A percentile compares a stretch with the other conserved stretches of the same genome.
These are phyloP conservation scores for Acanthococcus lagerstroemiae DNA, from an alignment of 2,888 invertebrate genomes.

Conservation along the genomic window DNA sequence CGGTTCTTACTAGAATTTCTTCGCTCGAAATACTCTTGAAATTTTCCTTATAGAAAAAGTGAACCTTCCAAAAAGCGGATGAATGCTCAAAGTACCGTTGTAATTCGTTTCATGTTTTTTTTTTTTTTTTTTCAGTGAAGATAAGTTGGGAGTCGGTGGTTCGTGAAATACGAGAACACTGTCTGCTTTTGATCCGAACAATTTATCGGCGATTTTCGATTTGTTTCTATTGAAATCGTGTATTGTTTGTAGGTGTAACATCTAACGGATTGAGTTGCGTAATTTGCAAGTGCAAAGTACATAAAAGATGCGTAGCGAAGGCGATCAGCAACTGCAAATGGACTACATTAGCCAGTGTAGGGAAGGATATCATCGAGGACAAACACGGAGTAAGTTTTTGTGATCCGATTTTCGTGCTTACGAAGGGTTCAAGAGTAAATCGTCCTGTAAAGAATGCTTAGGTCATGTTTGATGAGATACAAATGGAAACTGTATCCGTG, in stretches of 20 bases:
- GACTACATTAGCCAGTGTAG: slow-evolving; percentile 90
- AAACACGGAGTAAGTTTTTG: slow-evolving; percentile 64
- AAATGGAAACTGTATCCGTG: no score
- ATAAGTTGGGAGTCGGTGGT: not conserved
- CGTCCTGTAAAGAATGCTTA: no score
- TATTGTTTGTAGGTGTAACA: slow-evolving; percentile 59
- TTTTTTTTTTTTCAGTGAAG: no score
- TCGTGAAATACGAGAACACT: not conserved
- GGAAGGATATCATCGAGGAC: slow-evolving; percentile 89
- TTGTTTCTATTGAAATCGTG: not conserved
- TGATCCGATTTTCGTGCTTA: slow-evolving; percentile 5
- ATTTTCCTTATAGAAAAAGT: no score
- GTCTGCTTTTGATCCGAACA: no score
- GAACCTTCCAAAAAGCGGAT: no score
- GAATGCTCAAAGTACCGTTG: no score
- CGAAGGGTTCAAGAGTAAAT: not conserved
- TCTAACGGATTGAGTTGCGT: slow-evolving; percentile 94
- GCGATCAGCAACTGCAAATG: slow-evolving; percentile 94
- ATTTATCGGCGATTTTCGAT: no score
- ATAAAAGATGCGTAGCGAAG: slow-evolving; percentile 86
- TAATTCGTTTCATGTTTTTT: no score
- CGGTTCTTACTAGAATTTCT: no score
- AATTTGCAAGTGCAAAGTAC: slow-evolving; percentile 94
- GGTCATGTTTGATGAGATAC: no score
- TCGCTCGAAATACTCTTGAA: no score